phyloP scores from a whole-genome alignment of 2,113 vertebrate species.

The Emydocephalus ijimae region DNA sequence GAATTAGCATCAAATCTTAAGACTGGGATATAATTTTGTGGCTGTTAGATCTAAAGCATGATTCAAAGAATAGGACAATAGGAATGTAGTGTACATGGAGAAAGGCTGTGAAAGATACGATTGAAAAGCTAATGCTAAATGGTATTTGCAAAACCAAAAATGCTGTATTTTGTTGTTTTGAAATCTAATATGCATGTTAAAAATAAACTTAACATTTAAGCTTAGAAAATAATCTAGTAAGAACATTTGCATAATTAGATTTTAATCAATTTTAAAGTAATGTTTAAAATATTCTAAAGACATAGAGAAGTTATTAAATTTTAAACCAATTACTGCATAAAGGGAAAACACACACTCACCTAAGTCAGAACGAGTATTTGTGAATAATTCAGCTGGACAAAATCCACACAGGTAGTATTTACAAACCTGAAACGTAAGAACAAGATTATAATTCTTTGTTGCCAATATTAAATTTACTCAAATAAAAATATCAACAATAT shows the following conservation, averaged over 20 bases:
- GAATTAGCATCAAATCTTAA: not conserved
- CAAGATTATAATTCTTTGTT: not conserved
- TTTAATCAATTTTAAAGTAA: not conserved
- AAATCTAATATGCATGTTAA: not conserved
- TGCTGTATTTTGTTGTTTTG: not conserved
- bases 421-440: constrained; percentile 79
- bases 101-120: not conserved
- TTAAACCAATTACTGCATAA: not conserved
- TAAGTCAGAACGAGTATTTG: constrained; percentile 96
- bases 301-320: not conserved
- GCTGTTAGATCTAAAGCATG: not conserved
- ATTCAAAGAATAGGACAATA: not conserved
- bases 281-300: not conserved
- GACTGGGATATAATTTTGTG: not conserved
- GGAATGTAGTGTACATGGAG: not conserved
- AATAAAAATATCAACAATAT: not conserved
- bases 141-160: not conserved
- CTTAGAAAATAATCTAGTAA: not conserved
- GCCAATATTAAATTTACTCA: not conserved
- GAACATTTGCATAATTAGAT: not conserved
- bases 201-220: not conserved
- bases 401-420: constrained; percentile 98
- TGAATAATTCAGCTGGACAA: constrained; percentile 96
- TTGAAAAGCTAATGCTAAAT: not conserved
- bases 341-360: constrained; percentile 74